phyloP scores from a whole-genome alignment of 1,140 invertebrate genomes.

The Drosophila persimilis region DNA sequence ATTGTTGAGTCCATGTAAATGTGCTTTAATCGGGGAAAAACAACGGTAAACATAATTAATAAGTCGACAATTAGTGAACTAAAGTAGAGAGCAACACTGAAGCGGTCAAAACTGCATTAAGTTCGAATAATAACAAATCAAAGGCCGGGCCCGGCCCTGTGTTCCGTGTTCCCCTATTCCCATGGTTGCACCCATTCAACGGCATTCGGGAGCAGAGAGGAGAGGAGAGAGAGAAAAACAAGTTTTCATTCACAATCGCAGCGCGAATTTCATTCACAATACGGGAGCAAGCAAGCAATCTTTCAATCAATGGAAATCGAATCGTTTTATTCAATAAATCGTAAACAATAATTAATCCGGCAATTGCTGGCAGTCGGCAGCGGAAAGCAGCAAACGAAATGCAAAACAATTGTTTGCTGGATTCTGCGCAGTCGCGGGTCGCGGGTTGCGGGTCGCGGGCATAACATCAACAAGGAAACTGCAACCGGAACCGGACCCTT shows the following conservation, averaged over 20 bases:
- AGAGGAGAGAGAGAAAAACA: not conserved
- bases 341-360: slow-evolving; percentile 22
- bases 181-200: too few relatives aligned
- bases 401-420: slow-evolving; percentile 54
- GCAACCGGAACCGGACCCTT: slow-evolving; percentile 14
- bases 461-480: slow-evolving; percentile 69
- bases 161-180: too few relatives aligned
- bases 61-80: not conserved
- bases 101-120: not conserved
- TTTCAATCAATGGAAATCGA: slow-evolving; percentile 27
- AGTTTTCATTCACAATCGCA: slow-evolving; percentile 7
- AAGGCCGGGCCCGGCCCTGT: not conserved
- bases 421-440: slow-evolving; percentile 62
- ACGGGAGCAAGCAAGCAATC: slow-evolving; percentile 5
- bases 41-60: slow-evolving; percentile 28
- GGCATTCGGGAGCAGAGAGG: not conserved
- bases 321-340: slow-evolving; percentile 31
- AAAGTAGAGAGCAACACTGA: not conserved
- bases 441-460: not conserved
- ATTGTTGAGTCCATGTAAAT: slow-evolving; percentile 43
- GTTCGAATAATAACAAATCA: not conserved
- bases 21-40: slow-evolving; percentile 17
- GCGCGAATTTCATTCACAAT: slow-evolving; percentile 6
- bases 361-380: not conserved
- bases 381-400: slow-evolving; percentile 20